Conservation (phyloP, 1,140 invertebrate species). For the Holcopasites calliopsidis region DNA sequence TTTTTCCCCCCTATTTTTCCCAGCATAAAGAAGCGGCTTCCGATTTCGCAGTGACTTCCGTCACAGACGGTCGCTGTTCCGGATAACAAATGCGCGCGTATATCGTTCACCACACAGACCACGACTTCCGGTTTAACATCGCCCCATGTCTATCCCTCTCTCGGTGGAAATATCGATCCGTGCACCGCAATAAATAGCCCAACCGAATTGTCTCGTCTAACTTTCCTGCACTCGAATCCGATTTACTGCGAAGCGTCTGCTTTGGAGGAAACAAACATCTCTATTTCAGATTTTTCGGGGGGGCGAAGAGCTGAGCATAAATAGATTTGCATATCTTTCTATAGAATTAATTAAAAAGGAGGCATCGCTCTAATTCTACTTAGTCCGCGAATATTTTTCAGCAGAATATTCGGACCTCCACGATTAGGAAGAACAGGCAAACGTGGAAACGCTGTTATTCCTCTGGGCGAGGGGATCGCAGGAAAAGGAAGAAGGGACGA, state of each 20-base stretch:
- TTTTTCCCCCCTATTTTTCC: neutral
- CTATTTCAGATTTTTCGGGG: neutral
- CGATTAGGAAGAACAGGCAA: too few species aligned
- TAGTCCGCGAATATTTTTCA: too few species aligned
- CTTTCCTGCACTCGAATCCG: neutral
- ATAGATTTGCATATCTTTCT: too few species aligned
- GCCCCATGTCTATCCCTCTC: too few species aligned
- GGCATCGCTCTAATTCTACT: too few species aligned
- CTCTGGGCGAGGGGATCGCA: neutral
- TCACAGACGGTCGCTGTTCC: neutral
- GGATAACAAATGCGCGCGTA: neutral
- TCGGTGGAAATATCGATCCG: slow-evolving; percentile 41
- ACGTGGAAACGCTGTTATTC: neutral
- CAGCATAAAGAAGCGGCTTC: neutral
- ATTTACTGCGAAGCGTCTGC: neutral
- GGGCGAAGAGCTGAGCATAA: too few species aligned
- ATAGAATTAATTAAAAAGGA: too few species aligned
- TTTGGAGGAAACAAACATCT: neutral
- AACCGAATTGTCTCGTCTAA: slow-evolving; percentile 3
- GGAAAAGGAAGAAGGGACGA: neutral
- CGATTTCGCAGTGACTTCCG: slow-evolving; percentile 18
- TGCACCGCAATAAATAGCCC: slow-evolving; percentile 11
- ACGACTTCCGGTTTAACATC: slow-evolving; percentile 40
- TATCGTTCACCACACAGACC: slow-evolving; percentile 31
- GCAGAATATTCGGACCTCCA: too few species aligned